A percentile compares a stretch with the other conserved stretches of the same genome.
Conservation (phyloP, 2,888 invertebrate species). For the Tetranychus truncatus region DNA sequence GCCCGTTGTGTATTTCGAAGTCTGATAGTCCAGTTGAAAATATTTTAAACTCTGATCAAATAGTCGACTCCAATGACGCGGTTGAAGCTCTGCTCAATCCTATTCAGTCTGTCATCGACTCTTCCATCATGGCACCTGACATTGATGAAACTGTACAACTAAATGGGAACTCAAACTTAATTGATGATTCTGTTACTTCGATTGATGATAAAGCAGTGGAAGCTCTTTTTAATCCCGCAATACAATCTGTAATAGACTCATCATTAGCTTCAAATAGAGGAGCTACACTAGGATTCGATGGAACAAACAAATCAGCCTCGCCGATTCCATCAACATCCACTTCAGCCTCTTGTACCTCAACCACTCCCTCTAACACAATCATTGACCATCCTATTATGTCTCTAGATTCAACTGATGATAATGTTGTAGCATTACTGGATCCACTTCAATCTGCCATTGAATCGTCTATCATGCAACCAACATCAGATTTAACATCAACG, state of each 20-base stretch:
- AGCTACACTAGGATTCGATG: no score
- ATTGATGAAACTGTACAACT: background rate
- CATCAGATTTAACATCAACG: no score
- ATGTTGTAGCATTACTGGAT: no score
- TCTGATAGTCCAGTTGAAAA: background rate
- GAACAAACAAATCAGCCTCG: no score
- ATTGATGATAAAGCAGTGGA: background rate
- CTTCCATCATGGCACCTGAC: background rate
- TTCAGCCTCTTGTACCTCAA: slow-evolving; percentile 41
- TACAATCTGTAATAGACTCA: background rate
- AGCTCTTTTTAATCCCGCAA: background rate
- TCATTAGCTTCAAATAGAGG: background rate
- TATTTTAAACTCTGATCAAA: background rate
- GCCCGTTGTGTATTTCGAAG: background rate
- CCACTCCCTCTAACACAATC: slow-evolving; percentile 41
- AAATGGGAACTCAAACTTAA: background rate
- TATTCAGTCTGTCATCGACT: background rate
- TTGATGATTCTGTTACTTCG: background rate
- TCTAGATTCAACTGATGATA: no score
- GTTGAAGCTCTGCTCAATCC: background rate
- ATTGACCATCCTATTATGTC: slow-evolving; percentile 34
- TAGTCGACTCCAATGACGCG: background rate
- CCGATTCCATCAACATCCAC: slow-evolving; percentile 19
- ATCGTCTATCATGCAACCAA: no score
- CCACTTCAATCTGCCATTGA: no score